Evolutionary conservation across 1,140 invertebrate species (phyloP).

Genomic region (Drosophila bifasciata): DNA sequence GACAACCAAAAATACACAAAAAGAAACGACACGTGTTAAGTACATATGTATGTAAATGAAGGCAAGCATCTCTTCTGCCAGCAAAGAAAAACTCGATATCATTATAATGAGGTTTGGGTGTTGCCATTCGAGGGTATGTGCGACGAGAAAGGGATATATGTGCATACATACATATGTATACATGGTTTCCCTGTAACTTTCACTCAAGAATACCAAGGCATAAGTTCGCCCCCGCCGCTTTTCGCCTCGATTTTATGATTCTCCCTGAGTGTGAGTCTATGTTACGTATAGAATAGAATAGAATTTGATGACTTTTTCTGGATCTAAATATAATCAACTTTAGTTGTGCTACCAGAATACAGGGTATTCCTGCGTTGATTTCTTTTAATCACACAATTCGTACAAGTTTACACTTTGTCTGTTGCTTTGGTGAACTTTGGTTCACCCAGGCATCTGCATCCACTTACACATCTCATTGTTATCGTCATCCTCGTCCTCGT

Average conservation of each 20-base stretch:
- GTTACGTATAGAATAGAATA: too few species aligned
- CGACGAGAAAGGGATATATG: too few species aligned
- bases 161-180: too few species aligned
- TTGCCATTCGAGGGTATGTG: too few species aligned
- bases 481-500: not conserved
- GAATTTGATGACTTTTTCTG: too few species aligned
- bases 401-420: constrained; percentile 37
- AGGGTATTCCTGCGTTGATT: constrained; percentile 1
- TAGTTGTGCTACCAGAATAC: too few species aligned
- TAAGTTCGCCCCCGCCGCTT: too few species aligned
- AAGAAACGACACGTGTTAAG: constrained; percentile 65
- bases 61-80: constrained; percentile 2
- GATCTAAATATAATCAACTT: too few species aligned
- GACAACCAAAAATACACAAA: not conserved
- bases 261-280: too few species aligned
- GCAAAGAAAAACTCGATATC: constrained; percentile 59
- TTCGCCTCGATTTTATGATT: too few species aligned
- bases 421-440: constrained; percentile 33
- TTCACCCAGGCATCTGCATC: not conserved
- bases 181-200: too few species aligned
- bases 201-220: too few species aligned
- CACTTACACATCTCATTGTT: constrained; percentile 36
- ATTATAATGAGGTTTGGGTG: constrained; percentile 52
- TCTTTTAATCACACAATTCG: not conserved
- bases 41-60: constrained; percentile 74